Percentiles rank a stretch among this genome's conserved stretches.
These are phyloP conservation scores for Eleginops maclovinus DNA, from an alignment of 2,113 vertebrate genomes.

Conservation along the genomic window DNA sequence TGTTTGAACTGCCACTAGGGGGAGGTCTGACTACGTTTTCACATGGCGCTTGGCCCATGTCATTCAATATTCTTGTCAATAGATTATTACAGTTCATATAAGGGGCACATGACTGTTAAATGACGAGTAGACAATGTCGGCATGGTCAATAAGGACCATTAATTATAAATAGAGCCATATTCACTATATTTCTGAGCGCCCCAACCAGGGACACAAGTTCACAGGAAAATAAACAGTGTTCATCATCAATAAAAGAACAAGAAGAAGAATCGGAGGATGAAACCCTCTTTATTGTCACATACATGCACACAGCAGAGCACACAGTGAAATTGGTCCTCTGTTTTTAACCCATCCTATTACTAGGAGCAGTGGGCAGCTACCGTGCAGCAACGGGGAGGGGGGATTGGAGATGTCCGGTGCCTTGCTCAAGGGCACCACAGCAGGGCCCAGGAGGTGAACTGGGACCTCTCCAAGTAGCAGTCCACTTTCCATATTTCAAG, in stretches of 20 bases:
- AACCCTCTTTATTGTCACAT: too few relatives aligned
- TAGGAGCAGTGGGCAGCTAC: too few relatives aligned
- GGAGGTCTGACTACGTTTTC: conserved; percentile 69
- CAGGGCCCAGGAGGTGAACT: too few relatives aligned
- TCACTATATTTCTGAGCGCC: not conserved
- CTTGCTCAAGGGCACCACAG: too few relatives aligned
- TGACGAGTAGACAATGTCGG: conserved; percentile 39
- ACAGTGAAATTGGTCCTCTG: too few relatives aligned
- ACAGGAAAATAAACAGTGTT: conserved; percentile 45
- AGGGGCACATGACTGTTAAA: conserved; percentile 48
- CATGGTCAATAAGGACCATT: conserved; percentile 33
- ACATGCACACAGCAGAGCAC: too few relatives aligned
- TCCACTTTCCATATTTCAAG: too few relatives aligned
- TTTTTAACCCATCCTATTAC: too few relatives aligned
- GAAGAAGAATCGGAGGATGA: too few relatives aligned
- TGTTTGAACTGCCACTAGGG: conserved; percentile 68
- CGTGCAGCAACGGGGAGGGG: too few relatives aligned
- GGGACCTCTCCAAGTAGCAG: too few relatives aligned
- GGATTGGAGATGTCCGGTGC: too few relatives aligned
- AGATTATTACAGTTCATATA: conserved; percentile 62
- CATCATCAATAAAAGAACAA: conserved; percentile 57
- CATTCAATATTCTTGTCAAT: conserved; percentile 50
- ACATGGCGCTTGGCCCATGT: conserved; percentile 1
- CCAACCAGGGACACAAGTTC: conserved; percentile 30
- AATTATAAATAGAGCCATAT: conserved; percentile 40